These are phyloP conservation scores for Zygogramma bicolorata DNA, from an alignment of 2,888 invertebrate species.

Conservation along the genomic window DNA sequence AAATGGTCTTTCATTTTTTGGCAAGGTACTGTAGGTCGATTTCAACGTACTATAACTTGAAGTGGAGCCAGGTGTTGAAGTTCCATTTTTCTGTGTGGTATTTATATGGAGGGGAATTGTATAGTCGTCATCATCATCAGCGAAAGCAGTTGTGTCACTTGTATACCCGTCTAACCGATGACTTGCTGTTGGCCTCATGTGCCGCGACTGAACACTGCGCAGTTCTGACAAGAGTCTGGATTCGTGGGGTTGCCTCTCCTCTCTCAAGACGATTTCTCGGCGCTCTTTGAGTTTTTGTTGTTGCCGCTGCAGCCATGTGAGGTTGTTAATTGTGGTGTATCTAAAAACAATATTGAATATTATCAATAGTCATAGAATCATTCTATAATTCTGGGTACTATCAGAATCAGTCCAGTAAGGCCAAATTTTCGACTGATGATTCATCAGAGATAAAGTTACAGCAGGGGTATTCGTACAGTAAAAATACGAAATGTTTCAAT, in stretches of 20 bases:
- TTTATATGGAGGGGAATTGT: constrained; percentile 79
- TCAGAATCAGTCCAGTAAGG: too few species aligned
- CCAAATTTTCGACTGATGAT: too few species aligned
- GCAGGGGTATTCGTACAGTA: too few species aligned
- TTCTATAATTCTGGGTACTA: too few species aligned
- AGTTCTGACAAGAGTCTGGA: constrained; percentile 73
- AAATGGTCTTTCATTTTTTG: constrained; percentile 72
- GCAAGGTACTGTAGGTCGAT: constrained; percentile 55
- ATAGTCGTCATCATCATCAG: constrained; percentile 81
- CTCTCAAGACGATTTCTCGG: constrained; percentile 79
- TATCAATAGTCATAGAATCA: too few species aligned
- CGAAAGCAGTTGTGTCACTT: constrained; percentile 83
- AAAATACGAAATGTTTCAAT: too few species aligned
- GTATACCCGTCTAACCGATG: constrained; percentile 80
- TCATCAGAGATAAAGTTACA: too few species aligned
- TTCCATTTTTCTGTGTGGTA: constrained; percentile 64
- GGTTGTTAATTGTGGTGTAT: constrained; percentile 60
- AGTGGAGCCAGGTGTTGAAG: constrained; percentile 50
- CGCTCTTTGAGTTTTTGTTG: constrained; percentile 85
- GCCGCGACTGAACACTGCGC: constrained; percentile 67
- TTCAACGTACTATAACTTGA: constrained; percentile 52
- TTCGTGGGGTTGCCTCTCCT: constrained; percentile 80
- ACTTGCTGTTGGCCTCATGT: constrained; percentile 66
- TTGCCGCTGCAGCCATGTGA: constrained; percentile 86
- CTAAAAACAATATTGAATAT: constrained; percentile 46